Conservation (phyloP, 2,888 invertebrate species). For the Polylopha cassiicola region DNA sequence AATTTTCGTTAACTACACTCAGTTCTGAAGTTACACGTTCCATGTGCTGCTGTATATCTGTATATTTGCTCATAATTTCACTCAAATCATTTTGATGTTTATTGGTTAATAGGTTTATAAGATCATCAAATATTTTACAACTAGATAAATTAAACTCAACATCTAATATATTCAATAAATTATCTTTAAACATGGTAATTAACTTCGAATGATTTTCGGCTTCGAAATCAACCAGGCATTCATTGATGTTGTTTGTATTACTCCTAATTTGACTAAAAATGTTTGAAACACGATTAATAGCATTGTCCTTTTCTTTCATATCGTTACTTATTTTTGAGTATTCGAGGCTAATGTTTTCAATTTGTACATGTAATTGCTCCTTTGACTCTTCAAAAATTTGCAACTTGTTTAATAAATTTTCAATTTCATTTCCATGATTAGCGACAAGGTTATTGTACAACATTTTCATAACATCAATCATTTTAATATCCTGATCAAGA, state of each 20-base stretch:
- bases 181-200: slow-evolving; percentile 42
- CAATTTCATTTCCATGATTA: slow-evolving; percentile 54
- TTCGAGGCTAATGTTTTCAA: slow-evolving; percentile 33
- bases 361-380: slow-evolving; percentile 36
- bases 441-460: slow-evolving; percentile 47
- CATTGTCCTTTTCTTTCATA: slow-evolving; percentile 40
- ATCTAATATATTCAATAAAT: slow-evolving; percentile 47
- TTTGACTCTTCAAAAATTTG: slow-evolving; percentile 50
- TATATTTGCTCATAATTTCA: slow-evolving; percentile 35
- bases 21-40: slow-evolving; percentile 39
- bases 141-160: slow-evolving; percentile 42
- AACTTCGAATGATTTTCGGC: slow-evolving; percentile 28
- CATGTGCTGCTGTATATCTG: slow-evolving; percentile 36
- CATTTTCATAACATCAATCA: slow-evolving; percentile 60
- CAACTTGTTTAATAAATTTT: slow-evolving; percentile 57
- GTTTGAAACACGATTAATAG: slow-evolving; percentile 33
- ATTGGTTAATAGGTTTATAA: slow-evolving; percentile 37
- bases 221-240: slow-evolving; percentile 28
- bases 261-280: slow-evolving; percentile 38
- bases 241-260: slow-evolving; percentile 35
- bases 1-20: slow-evolving; percentile 39
- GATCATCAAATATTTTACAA: slow-evolving; percentile 39
- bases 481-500: slow-evolving; percentile 40
- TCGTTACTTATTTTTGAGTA: slow-evolving; percentile 37
- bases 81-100: slow-evolving; percentile 40